A percentile compares a stretch with the other conserved stretches of the same genome.
These are phyloP conservation scores for Drosophila neonasuta DNA, from an alignment of 2,888 invertebrate genomes.

Conservation along the genomic window DNA sequence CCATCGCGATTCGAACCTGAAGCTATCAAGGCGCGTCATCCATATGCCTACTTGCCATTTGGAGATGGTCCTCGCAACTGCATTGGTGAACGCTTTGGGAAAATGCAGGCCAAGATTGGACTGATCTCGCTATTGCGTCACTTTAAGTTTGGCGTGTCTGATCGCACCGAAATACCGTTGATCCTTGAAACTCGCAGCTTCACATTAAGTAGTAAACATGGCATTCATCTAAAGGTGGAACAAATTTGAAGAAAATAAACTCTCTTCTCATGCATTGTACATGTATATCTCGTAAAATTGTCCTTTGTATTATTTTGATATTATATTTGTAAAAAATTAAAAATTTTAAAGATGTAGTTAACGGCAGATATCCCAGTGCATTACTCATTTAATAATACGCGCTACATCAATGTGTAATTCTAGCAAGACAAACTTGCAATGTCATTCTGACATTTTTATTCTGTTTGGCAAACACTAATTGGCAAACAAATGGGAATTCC, in stretches of 20 bases:
- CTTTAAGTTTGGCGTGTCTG: constrained; percentile 47
- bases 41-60: constrained; percentile 72
- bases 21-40: constrained; percentile 80
- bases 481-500: no score
- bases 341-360: background rate
- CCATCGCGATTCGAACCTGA: constrained; percentile 35
- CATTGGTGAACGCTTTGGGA: constrained; percentile 78
- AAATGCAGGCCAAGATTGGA: constrained; percentile 76
- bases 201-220: constrained; percentile 28
- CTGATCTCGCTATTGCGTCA: constrained; percentile 49
- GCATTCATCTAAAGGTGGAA: constrained; percentile 59
- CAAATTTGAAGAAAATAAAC: constrained; percentile 1
- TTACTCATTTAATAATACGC: background rate
- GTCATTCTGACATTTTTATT: background rate
- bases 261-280: no score
- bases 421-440: background rate
- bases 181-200: constrained; percentile 24
- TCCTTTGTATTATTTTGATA: background rate
- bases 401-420: background rate
- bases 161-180: constrained; percentile 48
- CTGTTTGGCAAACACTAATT: background rate
- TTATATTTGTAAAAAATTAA: background rate
- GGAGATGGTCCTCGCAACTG: constrained; percentile 80
- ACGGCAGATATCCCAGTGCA: background rate
- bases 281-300: no score